These are phyloP conservation scores for Sinodicranocentrus sp. DNA, from an alignment of 2,888 invertebrate species.

Conservation along the genomic window DNA sequence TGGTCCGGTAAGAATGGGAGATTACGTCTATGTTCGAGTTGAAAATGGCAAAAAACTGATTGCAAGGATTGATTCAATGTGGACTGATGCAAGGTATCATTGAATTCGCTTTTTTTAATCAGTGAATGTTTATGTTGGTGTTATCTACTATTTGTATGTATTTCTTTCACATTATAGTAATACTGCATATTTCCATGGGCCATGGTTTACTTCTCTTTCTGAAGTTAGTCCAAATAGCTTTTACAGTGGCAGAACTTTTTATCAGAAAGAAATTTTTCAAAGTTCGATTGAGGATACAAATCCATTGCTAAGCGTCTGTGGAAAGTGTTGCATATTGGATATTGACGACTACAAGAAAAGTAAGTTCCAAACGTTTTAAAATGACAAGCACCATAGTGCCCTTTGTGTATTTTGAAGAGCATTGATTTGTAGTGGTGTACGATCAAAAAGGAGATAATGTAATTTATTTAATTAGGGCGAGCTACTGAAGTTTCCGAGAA, in stretches of 20 bases:
- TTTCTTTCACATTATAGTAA: too few relatives aligned
- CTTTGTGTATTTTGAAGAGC: slow-evolving; percentile 12
- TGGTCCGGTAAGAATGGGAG: slow-evolving; percentile 92
- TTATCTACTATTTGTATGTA: slow-evolving; percentile 7
- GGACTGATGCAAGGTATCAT: slow-evolving; percentile 88
- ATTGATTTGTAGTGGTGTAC: not conserved
- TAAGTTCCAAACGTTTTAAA: slow-evolving; percentile 77
- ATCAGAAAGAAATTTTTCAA: slow-evolving; percentile 94
- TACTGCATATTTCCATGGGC: slow-evolving; percentile 94
- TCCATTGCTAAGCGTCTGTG: slow-evolving; percentile 93
- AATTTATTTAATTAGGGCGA: slow-evolving; percentile 83
- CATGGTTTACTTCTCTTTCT: slow-evolving; percentile 92
- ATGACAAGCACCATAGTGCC: not conserved
- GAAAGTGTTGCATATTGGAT: slow-evolving; percentile 93
- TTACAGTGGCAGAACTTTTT: slow-evolving; percentile 88
- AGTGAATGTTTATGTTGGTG: not conserved
- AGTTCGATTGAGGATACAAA: slow-evolving; percentile 95
- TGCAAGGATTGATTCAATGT: slow-evolving; percentile 95
- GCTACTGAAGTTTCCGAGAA: slow-evolving; percentile 95
- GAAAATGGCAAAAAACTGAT: slow-evolving; percentile 94
- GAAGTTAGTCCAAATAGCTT: slow-evolving; percentile 86
- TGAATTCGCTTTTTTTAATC: not conserved
- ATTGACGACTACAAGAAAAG: slow-evolving; percentile 93
- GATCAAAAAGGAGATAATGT: too few relatives aligned
- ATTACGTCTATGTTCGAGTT: slow-evolving; percentile 96